Conservation (phyloP, 2,797 vertebrate genomes). For the Pangasius djambal region DNA sequence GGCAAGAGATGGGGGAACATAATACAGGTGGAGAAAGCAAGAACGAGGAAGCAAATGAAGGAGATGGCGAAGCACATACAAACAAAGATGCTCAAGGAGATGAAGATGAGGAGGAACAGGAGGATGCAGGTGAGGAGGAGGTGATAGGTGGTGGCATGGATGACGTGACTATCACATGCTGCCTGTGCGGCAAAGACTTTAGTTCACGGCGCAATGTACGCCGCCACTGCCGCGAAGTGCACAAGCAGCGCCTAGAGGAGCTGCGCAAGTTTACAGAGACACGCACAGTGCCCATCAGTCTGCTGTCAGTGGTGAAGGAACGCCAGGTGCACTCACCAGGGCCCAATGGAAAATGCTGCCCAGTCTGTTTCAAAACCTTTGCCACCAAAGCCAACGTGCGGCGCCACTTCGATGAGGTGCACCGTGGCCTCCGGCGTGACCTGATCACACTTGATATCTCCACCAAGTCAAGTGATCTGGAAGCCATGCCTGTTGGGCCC, state of each 20-base stretch:
- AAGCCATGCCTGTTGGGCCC: background rate
- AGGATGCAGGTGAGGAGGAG: constrained; percentile 58
- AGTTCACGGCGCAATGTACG: constrained; percentile 92
- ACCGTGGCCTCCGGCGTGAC: constrained; percentile 91
- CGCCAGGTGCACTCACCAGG: constrained; percentile 68
- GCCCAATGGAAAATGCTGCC: constrained; percentile 87
- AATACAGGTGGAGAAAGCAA: constrained; percentile 18
- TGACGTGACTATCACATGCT: constrained; percentile 74
- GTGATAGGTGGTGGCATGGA: constrained; percentile 46
- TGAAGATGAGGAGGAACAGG: constrained; percentile 46
- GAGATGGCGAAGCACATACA: background rate
- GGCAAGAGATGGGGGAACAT: constrained; percentile 54
- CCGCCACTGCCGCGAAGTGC: constrained; percentile 95
- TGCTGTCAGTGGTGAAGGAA: constrained; percentile 81
- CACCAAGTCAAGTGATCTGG: constrained; percentile 59
- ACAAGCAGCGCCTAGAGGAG: constrained; percentile 95
- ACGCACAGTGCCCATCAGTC: constrained; percentile 84
- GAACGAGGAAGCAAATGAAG: constrained; percentile 45
- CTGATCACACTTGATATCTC: constrained; percentile 85
- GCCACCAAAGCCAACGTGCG: constrained; percentile 98
- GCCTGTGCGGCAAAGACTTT: constrained; percentile 95
- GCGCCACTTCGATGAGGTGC: constrained; percentile 97
- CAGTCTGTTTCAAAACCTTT: constrained; percentile 93
- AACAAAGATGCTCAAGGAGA: constrained; percentile 42
- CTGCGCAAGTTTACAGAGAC: constrained; percentile 93